Evolutionary conservation across 2,113 vertebrate genomes (phyloP).

Genomic region (Bombycilla garrulus): DNA sequence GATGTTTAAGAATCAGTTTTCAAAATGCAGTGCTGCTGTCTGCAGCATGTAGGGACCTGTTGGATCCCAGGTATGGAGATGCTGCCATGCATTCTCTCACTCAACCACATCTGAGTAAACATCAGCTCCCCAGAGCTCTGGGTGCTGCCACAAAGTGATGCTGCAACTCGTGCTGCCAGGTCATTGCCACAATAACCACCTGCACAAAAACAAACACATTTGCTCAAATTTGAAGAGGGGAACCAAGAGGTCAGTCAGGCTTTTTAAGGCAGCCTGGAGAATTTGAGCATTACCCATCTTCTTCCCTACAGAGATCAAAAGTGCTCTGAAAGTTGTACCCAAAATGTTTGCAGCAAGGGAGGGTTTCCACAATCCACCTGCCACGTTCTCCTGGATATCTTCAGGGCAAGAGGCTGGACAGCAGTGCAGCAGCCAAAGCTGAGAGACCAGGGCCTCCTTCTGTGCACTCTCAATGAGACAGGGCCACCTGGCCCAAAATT

Average conservation of each 20-base stretch:
- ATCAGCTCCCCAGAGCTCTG: not conserved
- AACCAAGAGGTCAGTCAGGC: not conserved
- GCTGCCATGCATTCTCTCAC: not conserved
- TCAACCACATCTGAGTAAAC: not conserved
- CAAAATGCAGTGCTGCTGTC: accelerated
- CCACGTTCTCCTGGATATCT: not conserved
- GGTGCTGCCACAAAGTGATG: accelerated
- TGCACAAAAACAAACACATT: not conserved
- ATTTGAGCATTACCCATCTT: not conserved
- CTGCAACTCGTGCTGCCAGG: not conserved
- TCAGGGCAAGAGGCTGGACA: not conserved
- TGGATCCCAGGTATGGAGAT: not conserved
- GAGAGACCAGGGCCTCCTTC: not conserved
- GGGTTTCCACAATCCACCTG: not conserved
- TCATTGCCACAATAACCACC: not conserved
- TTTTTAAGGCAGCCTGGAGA: not conserved
- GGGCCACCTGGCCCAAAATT: not conserved
- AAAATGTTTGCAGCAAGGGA: not conserved
- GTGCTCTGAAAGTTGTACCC: not conserved
- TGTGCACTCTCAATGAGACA: not conserved
- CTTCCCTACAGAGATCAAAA: not conserved
- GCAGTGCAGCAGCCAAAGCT: not conserved
- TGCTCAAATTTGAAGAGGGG: not conserved
- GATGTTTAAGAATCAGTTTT: not conserved
- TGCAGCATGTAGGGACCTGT: not conserved